phyloP scores from a whole-genome alignment of 1,140 invertebrate genomes.

The Yoshiicerus persimilis region DNA sequence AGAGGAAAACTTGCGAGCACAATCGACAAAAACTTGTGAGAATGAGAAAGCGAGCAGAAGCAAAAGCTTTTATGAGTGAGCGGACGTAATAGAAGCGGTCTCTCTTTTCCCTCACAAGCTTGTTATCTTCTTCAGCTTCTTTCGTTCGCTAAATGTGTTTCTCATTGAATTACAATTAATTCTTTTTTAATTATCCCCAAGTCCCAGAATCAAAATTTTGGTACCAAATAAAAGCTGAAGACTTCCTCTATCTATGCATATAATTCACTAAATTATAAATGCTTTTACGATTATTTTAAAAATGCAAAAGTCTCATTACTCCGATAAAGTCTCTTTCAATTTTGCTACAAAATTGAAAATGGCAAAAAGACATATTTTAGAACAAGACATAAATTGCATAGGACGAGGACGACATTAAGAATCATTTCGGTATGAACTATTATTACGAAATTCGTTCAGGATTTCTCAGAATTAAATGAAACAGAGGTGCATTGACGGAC shows the following conservation, averaged over 20 bases:
- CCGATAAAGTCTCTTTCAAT: neutral
- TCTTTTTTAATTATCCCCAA: neutral
- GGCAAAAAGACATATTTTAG: neutral
- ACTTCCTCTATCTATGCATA: neutral
- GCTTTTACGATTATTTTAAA: too few species aligned
- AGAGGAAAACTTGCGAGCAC: neutral
- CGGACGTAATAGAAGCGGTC: conserved; percentile 23
- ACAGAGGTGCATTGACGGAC: neutral
- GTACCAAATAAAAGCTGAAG: neutral
- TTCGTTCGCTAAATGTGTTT: neutral
- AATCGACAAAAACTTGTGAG: neutral
- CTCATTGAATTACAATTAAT: neutral
- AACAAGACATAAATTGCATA: neutral
- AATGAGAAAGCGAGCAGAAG: too few species aligned
- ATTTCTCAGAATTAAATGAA: neutral
- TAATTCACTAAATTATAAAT: neutral
- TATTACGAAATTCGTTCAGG: neutral
- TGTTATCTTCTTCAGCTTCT: too few species aligned
- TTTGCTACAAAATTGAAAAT: neutral
- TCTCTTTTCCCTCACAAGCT: neutral
- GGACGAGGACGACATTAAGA: neutral
- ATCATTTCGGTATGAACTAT: neutral
- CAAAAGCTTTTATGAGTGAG: neutral
- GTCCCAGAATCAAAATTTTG: neutral
- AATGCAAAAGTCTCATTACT: neutral